Evolutionary conservation across 2,888 invertebrate species (phyloP).

Genomic region (Phoronis australis): DNA sequence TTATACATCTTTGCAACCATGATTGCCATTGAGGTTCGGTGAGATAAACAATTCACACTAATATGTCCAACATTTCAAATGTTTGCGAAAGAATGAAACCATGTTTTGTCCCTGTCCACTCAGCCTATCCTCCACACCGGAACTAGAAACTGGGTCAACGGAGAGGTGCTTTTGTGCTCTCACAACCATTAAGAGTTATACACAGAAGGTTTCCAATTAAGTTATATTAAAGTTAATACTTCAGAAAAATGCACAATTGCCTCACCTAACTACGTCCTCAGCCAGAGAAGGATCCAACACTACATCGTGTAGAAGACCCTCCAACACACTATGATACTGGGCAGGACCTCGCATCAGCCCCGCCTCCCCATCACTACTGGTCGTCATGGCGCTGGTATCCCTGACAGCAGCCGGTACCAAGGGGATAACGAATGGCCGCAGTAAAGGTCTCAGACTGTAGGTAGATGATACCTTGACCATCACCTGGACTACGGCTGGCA

Average conservation of each 20-base stretch:
- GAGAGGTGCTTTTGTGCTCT: no score
- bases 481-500: slow-evolving; percentile 24
- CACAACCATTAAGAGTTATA: no score
- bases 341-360: slow-evolving; percentile 12
- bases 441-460: slow-evolving; percentile 25
- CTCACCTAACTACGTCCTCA: slow-evolving; percentile 24
- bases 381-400: slow-evolving; percentile 17
- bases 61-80: background rate
- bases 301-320: slow-evolving; percentile 26
- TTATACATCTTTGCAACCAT: no score
- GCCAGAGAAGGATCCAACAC: slow-evolving; percentile 21
- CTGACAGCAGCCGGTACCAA: slow-evolving; percentile 36
- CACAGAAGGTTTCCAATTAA: no score
- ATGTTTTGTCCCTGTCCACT: no score
- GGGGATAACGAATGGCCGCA: slow-evolving; percentile 22
- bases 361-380: slow-evolving; percentile 29
- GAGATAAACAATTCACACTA: no score
- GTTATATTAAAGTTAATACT: no score
- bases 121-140: no score
- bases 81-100: background rate
- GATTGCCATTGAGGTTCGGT: no score
- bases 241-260: no score
- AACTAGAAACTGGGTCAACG: no score
- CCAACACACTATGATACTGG: slow-evolving; percentile 24
- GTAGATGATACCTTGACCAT: slow-evolving; percentile 24